phyloP scores from a whole-genome alignment of 1,140 invertebrate species.

The Latrodectus geometricus region DNA sequence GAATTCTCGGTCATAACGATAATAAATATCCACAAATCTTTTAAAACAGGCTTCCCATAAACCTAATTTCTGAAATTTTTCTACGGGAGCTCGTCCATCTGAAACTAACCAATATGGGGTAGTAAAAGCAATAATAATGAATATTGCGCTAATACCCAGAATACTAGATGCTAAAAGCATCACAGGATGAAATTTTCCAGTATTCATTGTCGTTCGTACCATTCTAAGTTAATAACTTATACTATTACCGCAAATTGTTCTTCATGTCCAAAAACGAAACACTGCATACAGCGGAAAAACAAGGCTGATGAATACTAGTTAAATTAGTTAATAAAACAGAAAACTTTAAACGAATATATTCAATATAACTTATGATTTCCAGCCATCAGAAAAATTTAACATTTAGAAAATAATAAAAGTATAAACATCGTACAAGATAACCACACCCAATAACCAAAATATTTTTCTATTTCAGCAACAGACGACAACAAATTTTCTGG shows the following conservation, averaged over 20 bases:
- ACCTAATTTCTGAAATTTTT: slow-evolving; percentile 64
- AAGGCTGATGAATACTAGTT: too few relatives aligned
- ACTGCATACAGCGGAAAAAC: too few relatives aligned
- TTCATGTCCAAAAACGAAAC: too few relatives aligned
- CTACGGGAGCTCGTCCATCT: slow-evolving; percentile 57
- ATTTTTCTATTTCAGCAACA: too few relatives aligned
- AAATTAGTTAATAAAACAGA: too few relatives aligned
- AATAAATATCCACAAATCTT: slow-evolving; percentile 63
- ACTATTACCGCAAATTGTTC: too few relatives aligned
- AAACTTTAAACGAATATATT: too few relatives aligned
- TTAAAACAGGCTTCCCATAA: slow-evolving; percentile 65
- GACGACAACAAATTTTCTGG: too few relatives aligned
- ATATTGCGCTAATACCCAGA: slow-evolving; percentile 59
- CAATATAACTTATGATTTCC: too few relatives aligned
- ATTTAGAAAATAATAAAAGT: too few relatives aligned
- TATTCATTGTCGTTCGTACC: slow-evolving; percentile 24
- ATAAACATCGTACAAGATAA: too few relatives aligned
- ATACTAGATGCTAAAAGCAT: slow-evolving; percentile 35
- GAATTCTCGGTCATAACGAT: slow-evolving; percentile 63
- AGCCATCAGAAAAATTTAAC: too few relatives aligned
- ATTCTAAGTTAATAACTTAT: background rate
- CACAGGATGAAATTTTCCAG: slow-evolving; percentile 55
- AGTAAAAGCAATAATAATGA: slow-evolving; percentile 63
- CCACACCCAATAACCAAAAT: background rate
- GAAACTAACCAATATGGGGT: slow-evolving; percentile 65